Evolutionary conservation across 2,797 vertebrate genomes (phyloP).

Genomic region (Enteromius thamalakanensis): DNA sequence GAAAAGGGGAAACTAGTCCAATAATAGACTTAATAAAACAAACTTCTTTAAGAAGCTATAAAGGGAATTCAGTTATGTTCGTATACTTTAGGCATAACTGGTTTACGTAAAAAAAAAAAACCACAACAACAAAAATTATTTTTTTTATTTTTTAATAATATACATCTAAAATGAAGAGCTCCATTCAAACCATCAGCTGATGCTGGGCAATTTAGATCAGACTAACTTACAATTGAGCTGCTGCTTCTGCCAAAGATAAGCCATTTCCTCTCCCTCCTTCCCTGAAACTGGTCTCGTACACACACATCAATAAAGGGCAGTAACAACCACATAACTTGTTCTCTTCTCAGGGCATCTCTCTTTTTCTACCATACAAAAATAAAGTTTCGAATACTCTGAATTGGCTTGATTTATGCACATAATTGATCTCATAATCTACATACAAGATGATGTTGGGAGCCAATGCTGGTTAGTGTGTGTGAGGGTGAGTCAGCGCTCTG

Average conservation of each 20-base stretch:
- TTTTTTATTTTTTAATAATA: too few relatives aligned
- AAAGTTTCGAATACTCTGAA: background rate
- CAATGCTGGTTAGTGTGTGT: background rate
- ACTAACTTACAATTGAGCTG: slow-evolving; percentile 6
- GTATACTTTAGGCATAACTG: background rate
- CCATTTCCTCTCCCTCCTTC: background rate
- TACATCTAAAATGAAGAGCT: background rate
- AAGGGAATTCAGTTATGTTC: background rate
- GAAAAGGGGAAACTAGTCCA: background rate
- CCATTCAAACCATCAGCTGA: background rate
- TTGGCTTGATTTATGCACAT: background rate
- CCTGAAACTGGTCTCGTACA: background rate
- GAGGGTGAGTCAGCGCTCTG: slow-evolving; percentile 35
- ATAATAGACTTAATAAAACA: background rate
- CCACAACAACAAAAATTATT: too few relatives aligned
- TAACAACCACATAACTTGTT: slow-evolving; percentile 22
- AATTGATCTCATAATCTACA: slow-evolving; percentile 2
- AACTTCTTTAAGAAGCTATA: background rate
- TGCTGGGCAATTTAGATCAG: slow-evolving; percentile 7
- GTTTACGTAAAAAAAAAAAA: too few relatives aligned
- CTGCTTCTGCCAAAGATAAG: slow-evolving; percentile 1
- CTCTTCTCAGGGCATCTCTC: background rate
- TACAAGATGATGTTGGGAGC: background rate
- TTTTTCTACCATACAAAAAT: background rate
- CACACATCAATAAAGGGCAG: background rate